Evolutionary conservation across 2,888 invertebrate species (phyloP).

Genomic region (Tupiocoris notatus): DNA sequence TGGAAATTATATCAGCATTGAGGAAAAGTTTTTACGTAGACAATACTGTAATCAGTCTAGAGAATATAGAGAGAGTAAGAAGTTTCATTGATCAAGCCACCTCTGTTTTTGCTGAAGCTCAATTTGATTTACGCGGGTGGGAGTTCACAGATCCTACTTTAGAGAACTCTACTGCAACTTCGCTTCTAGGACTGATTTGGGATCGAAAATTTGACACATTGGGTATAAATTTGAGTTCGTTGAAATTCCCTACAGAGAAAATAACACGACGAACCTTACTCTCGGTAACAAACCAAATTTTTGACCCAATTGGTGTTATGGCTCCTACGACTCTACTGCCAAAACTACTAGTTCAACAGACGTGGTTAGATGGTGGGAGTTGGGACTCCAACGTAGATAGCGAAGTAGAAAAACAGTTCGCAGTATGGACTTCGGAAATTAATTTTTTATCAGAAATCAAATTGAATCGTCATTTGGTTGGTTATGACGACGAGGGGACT

Average conservation of each 20-base stretch:
- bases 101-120: conserved; percentile 8
- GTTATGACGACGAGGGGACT: background rate
- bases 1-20: too few species aligned
- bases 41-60: too few species aligned
- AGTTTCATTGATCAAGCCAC: conserved; percentile 22
- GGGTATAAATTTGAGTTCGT: background rate
- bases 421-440: conserved; percentile 9
- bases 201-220: conserved; percentile 7
- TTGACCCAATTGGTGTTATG: conserved; percentile 50
- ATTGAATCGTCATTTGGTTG: background rate
- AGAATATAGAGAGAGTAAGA: too few species aligned
- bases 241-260: background rate
- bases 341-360: conserved; percentile 49
- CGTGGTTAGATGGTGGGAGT: conserved; percentile 25
- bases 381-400: conserved; percentile 19
- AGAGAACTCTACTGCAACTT: background rate
- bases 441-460: background rate
- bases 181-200: conserved; percentile 25
- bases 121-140: conserved; percentile 27
- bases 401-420: background rate
- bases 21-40: conserved; percentile 7
- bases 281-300: conserved; percentile 47
- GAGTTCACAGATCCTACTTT: background rate
- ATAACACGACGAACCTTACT: conserved; percentile 14
- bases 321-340: conserved; percentile 47